Evolutionary conservation across 1,140 invertebrate genomes (phyloP).

Genomic region (Melanaphis sacchari): DNA sequence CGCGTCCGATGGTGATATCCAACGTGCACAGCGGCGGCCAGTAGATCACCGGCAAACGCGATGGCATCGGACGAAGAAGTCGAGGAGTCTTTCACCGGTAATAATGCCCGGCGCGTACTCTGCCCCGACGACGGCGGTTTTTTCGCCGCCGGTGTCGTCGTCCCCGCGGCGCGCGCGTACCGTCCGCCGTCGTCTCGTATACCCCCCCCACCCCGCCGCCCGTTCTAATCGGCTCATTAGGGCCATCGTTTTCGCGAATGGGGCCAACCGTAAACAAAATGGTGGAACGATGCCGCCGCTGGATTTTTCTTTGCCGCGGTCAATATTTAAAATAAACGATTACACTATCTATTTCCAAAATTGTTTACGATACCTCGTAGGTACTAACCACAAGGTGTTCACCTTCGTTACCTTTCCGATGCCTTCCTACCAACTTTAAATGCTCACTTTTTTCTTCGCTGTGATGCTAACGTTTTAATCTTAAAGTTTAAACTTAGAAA

Average conservation of each 20-base stretch:
- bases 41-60: constrained; percentile 53
- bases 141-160: neutral
- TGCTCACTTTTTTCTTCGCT: neutral
- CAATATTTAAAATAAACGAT: neutral
- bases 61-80: constrained; percentile 82
- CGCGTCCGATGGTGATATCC: constrained; percentile 40
- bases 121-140: neutral
- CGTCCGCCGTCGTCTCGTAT: neutral
- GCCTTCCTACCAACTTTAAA: neutral
- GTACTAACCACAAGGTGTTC: no score
- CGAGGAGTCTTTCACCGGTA: constrained; percentile 79
- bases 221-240: constrained; percentile 47
- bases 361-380: neutral
- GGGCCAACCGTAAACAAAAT: constrained; percentile 57
- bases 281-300: constrained; percentile 32
- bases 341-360: neutral
- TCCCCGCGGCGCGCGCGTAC: constrained; percentile 20
- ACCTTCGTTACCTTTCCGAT: neutral
- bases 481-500: neutral
- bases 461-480: no score
- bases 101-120: constrained; percentile 62
- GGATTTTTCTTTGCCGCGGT: neutral
- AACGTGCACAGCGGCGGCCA: constrained; percentile 41
- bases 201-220: neutral
- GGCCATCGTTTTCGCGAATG: constrained; percentile 54